Evolutionary conservation across 2,113 vertebrate species (phyloP).

Genomic region (Caranx ignobilis): DNA sequence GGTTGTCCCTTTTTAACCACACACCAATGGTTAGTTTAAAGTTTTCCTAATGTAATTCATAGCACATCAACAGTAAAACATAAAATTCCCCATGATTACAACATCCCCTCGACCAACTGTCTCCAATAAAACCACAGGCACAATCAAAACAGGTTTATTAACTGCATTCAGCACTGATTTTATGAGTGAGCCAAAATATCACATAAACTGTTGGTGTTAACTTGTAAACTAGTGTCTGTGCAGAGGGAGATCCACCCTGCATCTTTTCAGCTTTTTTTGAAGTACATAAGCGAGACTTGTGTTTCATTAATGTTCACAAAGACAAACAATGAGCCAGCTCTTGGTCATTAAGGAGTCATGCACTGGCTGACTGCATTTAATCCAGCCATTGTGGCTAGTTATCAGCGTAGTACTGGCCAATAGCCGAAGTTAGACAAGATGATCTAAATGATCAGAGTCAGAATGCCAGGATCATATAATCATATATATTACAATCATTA

Average conservation of each 20-base stretch:
- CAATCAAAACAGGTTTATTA: slow-evolving; percentile 4
- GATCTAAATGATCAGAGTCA: neutral
- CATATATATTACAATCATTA: too few species aligned
- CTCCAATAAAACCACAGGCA: neutral
- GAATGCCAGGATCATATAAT: neutral
- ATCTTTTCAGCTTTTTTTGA: neutral
- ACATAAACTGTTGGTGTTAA: neutral
- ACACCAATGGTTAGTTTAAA: neutral
- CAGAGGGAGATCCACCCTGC: neutral
- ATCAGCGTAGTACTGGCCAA: neutral
- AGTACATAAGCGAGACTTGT: too few species aligned
- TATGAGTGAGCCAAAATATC: neutral
- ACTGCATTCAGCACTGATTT: neutral
- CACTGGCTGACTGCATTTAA: neutral
- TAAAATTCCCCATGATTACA: neutral
- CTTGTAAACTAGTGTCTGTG: neutral
- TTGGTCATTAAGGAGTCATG: neutral
- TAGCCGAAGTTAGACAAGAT: neutral
- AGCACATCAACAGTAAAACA: neutral
- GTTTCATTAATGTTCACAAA: neutral
- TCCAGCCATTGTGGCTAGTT: neutral
- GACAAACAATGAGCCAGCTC: neutral
- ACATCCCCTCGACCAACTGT: neutral
- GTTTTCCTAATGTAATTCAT: neutral
- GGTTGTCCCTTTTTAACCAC: neutral